Conservation (phyloP, 2,113 vertebrate genomes). For the Psophia crepitans region DNA sequence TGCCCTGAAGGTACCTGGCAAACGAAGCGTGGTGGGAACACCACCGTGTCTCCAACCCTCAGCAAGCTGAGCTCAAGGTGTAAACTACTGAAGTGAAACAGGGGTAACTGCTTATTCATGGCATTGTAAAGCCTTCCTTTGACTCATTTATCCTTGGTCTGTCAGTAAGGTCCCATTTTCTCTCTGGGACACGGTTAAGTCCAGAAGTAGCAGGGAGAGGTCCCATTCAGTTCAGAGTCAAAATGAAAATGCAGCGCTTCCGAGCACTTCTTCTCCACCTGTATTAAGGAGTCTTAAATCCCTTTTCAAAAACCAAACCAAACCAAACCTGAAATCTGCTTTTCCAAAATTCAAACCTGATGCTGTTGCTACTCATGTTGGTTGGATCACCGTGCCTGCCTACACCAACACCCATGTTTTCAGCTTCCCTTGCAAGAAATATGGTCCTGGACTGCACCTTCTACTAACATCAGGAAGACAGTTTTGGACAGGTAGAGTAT, state of each 20-base stretch:
- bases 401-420: background rate
- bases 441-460: background rate
- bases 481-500: background rate
- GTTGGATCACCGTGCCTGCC: background rate
- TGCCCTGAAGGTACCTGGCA: background rate
- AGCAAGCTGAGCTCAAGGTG: accelerated
- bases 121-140: background rate
- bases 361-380: background rate
- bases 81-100: background rate
- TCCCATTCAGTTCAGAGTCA: background rate
- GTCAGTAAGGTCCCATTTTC: background rate
- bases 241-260: background rate
- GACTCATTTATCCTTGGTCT: background rate
- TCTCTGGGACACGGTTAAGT: background rate
- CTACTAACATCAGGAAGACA: background rate
- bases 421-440: background rate
- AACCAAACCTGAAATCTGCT: background rate
- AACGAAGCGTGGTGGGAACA: accelerated
- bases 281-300: background rate
- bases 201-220: background rate
- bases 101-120: background rate
- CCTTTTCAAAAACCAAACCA: background rate
- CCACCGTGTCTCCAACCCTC: accelerated
- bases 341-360: background rate
- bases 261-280: background rate